These are phyloP conservation scores for Hemibagrus guttatus DNA, from an alignment of 2,797 vertebrate species.

Conservation along the genomic window DNA sequence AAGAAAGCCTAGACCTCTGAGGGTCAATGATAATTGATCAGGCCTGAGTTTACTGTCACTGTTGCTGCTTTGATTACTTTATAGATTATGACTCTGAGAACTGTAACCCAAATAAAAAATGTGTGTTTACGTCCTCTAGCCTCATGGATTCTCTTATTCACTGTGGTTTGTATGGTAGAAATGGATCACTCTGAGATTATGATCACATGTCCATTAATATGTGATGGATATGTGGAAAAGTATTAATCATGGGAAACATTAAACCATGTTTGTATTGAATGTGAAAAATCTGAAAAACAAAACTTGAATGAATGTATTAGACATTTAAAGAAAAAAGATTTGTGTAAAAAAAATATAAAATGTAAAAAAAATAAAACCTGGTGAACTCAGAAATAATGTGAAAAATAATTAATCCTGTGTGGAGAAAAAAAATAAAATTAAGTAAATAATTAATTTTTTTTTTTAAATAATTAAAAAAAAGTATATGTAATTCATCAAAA, in stretches of 20 bases:
- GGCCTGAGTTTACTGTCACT: slow-evolving; percentile 15
- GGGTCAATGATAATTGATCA: slow-evolving; percentile 20
- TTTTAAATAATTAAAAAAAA: too few relatives aligned
- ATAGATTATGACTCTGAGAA: slow-evolving; percentile 15
- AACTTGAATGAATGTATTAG: too few relatives aligned
- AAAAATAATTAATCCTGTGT: too few relatives aligned
- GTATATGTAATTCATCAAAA: too few relatives aligned
- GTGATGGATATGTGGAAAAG: neutral
- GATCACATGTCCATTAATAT: neutral
- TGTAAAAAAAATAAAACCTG: too few relatives aligned
- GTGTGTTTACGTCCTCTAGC: neutral
- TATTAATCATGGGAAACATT: neutral
- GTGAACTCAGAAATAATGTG: too few relatives aligned
- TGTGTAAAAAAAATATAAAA: too few relatives aligned
- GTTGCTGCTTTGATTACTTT: slow-evolving; percentile 10
- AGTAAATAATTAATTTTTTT: too few relatives aligned
- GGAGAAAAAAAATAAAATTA: too few relatives aligned
- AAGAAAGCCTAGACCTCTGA: slow-evolving; percentile 10
- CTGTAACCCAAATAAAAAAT: slow-evolving; percentile 6
- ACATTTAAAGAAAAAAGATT: too few relatives aligned
- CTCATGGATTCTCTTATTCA: neutral
- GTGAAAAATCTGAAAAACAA: too few relatives aligned
- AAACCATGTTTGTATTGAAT: too few relatives aligned
- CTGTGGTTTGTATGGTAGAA: neutral
- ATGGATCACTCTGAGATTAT: neutral